Conservation (phyloP, 2,888 invertebrate genomes). For the Eurytoma adleriae region DNA sequence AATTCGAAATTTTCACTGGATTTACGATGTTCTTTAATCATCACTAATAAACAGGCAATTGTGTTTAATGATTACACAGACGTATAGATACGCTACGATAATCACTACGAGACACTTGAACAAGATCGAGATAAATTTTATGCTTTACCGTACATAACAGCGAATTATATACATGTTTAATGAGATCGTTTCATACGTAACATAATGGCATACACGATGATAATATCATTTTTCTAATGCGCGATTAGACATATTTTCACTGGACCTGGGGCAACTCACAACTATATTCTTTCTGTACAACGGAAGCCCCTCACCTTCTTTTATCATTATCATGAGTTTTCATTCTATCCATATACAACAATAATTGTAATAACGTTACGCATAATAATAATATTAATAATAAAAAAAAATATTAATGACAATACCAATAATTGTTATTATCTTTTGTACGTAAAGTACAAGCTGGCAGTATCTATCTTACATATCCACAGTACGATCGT, state of each 20-base stretch:
- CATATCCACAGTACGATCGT: constrained; percentile 62
- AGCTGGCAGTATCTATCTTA: constrained; percentile 60
- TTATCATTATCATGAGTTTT: neutral
- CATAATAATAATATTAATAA: constrained; percentile 18
- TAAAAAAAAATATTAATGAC: constrained; percentile 48
- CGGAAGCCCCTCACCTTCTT: neutral
- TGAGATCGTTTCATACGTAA: constrained; percentile 62
- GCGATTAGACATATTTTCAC: neutral
- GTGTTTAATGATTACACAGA: constrained; percentile 63
- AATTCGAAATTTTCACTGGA: constrained; percentile 23
- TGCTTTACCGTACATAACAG: constrained; percentile 34
- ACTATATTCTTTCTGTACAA: constrained; percentile 17
- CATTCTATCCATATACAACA: constrained; percentile 7
- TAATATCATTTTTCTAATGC: constrained; percentile 24
- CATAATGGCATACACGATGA: constrained; percentile 29
- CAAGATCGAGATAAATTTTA: constrained; percentile 51
- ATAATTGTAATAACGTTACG: neutral
- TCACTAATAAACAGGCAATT: constrained; percentile 62
- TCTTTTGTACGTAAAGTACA: constrained; percentile 51
- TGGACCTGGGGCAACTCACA: neutral
- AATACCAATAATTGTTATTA: constrained; percentile 51
- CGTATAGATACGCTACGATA: constrained; percentile 62
- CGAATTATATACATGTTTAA: constrained; percentile 51
- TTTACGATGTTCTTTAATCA: constrained; percentile 63
- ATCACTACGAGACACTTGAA: constrained; percentile 65